phyloP scores from a whole-genome alignment of 2,113 vertebrate genomes.

The Lamprologus speciosus region DNA sequence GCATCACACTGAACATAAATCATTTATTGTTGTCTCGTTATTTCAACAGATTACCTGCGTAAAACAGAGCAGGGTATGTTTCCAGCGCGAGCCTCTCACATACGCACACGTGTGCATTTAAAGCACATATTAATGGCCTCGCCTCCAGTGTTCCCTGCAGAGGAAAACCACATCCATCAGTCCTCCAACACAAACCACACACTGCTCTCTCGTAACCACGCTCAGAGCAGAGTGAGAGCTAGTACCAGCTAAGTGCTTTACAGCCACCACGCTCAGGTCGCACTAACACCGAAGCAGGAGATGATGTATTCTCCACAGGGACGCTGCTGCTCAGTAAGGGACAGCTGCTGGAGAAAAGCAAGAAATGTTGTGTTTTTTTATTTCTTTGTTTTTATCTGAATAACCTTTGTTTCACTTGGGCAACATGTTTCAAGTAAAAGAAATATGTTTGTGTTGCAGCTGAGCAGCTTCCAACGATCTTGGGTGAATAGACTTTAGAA shows the following conservation, averaged over 20 bases:
- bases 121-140: constrained; percentile 16
- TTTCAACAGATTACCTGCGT: background rate
- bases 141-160: constrained; percentile 48
- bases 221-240: background rate
- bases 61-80: background rate
- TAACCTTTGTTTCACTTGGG: background rate
- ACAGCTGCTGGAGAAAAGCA: background rate
- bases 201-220: background rate
- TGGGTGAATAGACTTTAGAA: background rate
- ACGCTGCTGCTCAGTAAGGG: constrained; percentile 2
- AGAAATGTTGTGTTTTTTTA: background rate
- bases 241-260: constrained; percentile 10
- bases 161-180: constrained; percentile 64
- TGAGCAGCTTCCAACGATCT: background rate
- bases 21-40: constrained; percentile 7
- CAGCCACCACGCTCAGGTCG: constrained; percentile 3
- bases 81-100: background rate
- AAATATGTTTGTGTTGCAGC: background rate
- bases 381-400: background rate
- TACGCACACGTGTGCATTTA: background rate
- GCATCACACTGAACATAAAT: background rate
- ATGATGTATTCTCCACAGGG: constrained; percentile 17
- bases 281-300: background rate
- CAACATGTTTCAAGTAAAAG: background rate
- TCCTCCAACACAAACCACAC: constrained; percentile 38